Percentiles rank a stretch among this genome's conserved stretches.
Conservation (phyloP, 1,140 invertebrate species). For the Anagrus nilaparvatae region DNA sequence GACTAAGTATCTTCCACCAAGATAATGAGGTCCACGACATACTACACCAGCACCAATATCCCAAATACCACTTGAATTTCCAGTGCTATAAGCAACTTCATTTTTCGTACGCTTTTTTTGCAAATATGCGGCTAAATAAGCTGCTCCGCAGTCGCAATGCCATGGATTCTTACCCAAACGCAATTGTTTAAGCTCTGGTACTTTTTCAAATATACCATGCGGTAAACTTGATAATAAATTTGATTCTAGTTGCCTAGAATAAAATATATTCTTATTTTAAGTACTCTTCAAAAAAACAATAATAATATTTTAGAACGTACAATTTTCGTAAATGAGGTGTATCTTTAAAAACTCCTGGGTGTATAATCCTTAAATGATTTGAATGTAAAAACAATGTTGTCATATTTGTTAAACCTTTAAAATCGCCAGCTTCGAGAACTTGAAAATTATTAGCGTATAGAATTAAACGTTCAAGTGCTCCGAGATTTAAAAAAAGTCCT, state of each 20-base stretch:
- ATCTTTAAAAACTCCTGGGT: conserved; percentile 41
- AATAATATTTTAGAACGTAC: too few species aligned
- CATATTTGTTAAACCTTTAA: conserved; percentile 46
- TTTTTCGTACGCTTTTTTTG: conserved; percentile 16
- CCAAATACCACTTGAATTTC: conserved; percentile 23
- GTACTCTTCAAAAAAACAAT: too few species aligned
- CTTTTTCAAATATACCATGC: conserved; percentile 54
- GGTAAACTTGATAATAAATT: conserved; percentile 67
- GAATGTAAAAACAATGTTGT: conserved; percentile 52
- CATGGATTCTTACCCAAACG: conserved; percentile 75
- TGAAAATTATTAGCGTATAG: conserved; percentile 52
- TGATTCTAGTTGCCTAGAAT: conserved; percentile 64
- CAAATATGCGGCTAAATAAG: conserved; percentile 61
- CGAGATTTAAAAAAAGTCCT: conserved; percentile 39
- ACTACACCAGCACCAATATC: conserved; percentile 57
- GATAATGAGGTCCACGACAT: conserved; percentile 63
- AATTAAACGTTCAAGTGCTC: conserved; percentile 46
- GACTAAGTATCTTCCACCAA: conserved; percentile 57
- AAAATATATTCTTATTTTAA: too few species aligned
- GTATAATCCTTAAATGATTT: conserved; percentile 45
- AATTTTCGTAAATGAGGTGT: conserved; percentile 32
- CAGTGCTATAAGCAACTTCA: background rate
- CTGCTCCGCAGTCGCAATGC: conserved; percentile 73
- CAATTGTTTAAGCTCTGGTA: conserved; percentile 56
- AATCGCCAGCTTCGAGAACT: conserved; percentile 40